Evolutionary conservation across 2,888 invertebrate genomes (phyloP).

Genomic region (Malachius bipustulatus): DNA sequence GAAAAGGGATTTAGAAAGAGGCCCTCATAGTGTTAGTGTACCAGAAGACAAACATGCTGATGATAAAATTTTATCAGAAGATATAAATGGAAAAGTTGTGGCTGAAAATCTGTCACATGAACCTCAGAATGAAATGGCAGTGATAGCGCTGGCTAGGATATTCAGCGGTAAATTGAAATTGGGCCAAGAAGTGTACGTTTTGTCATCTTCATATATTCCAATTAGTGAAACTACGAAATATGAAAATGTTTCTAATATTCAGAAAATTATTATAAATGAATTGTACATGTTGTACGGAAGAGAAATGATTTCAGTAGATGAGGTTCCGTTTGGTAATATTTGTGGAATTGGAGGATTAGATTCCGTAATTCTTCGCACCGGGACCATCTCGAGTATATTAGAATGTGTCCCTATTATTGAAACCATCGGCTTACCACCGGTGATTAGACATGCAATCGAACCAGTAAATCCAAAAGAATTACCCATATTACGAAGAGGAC

Average conservation of each 20-base stretch:
- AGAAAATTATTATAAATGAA: slow-evolving; percentile 51
- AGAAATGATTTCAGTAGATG: slow-evolving; percentile 67
- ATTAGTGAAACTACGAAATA: not conserved
- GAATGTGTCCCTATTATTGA: slow-evolving; percentile 84
- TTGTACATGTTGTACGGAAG: slow-evolving; percentile 89
- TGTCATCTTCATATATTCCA: slow-evolving; percentile 85
- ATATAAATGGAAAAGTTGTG: too few species aligned
- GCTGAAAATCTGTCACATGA: not conserved
- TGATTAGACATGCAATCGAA: slow-evolving; percentile 88
- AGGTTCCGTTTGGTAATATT: slow-evolving; percentile 83
- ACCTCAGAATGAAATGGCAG: slow-evolving; percentile 46
- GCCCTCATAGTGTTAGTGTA: slow-evolving; percentile 21
- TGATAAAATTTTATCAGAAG: slow-evolving; percentile 11
- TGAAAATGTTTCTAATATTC: slow-evolving; percentile 35
- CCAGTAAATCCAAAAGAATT: slow-evolving; percentile 72
- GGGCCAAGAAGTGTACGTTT: slow-evolving; percentile 68
- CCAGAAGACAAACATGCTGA: slow-evolving; percentile 27
- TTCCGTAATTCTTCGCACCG: slow-evolving; percentile 75
- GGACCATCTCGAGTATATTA: slow-evolving; percentile 70
- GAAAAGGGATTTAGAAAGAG: too few species aligned
- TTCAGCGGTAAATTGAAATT: slow-evolving; percentile 74
- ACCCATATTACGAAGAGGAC: slow-evolving; percentile 57
- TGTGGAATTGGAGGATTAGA: slow-evolving; percentile 81
- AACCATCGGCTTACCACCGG: slow-evolving; percentile 65
- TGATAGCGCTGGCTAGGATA: slow-evolving; percentile 86